Evolutionary conservation across 2,113 vertebrate species (phyloP), one percentile per base, ranked within the genome.

Genomic region (Opisthocomus hoazin): DNA sequence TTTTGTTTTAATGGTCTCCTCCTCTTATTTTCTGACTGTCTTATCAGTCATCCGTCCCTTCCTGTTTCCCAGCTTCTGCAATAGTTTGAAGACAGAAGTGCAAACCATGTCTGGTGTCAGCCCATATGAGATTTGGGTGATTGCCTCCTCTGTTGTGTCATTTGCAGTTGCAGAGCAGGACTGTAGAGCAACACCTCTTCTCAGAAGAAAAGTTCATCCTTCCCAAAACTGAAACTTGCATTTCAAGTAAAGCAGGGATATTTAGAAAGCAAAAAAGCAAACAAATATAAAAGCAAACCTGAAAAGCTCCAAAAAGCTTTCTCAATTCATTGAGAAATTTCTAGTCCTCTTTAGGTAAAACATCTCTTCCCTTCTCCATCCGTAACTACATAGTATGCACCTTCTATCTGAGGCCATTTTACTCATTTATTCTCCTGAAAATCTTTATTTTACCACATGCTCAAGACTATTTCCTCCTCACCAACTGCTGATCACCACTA

Each of bases 401-500:
- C 64, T 92, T 90, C 34, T 63, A 22, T 80, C 21, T 64, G 73
- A 92, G 48, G 34, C 37, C 26, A 73, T 94, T 92, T 93, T 86
- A 69, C 12, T 80, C 22, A 81, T 84, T 89, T 91, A 51, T 64
- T 93, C 75, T 58, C 36, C 61, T 73, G 89, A 56, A 95, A 97
- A 96, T 95, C 84, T 93, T 87, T 66, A 69, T 95, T 95, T 96
- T 94, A 80, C 37, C 86, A 94, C 94, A 93, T 87, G 73, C 61
- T 91, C 36, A 84, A 89, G 36, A 94, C 73, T 77, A 68, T 89
- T 96, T 97, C 82, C 84, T 96, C 91, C 81, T 95, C 69, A 57
- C 57, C 66, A 94, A 96, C 89, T 96, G 96, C 96, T 95, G 95
- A 96, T 97, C 95, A 94, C 76, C 92, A 90, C 81, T 74, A 78